Evolutionary conservation across 2,888 invertebrate species (phyloP).

Genomic region (Lochmaea crataegi): DNA sequence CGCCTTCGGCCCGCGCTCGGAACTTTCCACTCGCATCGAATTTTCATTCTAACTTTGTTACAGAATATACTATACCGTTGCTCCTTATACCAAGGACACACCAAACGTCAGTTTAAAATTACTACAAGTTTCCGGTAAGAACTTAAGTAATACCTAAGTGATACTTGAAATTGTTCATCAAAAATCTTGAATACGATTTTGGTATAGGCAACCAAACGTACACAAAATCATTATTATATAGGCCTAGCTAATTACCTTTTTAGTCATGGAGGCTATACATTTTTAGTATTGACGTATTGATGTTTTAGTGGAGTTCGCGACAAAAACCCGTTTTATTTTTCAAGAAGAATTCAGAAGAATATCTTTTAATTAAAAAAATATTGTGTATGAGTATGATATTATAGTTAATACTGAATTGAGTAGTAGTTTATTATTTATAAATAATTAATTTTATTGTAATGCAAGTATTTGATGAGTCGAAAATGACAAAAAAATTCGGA

Average conservation of each 20-base stretch:
- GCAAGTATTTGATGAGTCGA: no score
- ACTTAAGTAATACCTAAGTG: background rate
- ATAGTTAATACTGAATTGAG: background rate
- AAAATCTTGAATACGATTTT: constrained; percentile 9
- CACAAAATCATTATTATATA: no score
- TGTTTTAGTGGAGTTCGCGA: constrained; percentile 67
- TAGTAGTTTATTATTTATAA: background rate
- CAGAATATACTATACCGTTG: no score
- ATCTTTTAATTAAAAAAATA: constrained; percentile 47
- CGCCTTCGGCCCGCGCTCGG: no score
- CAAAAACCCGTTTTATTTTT: constrained; percentile 66
- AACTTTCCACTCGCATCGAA: no score
- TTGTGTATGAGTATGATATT: background rate
- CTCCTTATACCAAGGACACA: constrained; percentile 58
- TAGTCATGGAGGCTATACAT: no score
- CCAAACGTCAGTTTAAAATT: constrained; percentile 63
- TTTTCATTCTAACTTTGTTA: no score
- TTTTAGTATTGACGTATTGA: no score
- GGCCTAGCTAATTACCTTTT: no score
- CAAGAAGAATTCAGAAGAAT: constrained; percentile 70
- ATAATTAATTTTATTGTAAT: no score
- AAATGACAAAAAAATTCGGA: no score
- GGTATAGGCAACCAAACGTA: no score
- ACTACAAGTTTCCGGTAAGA: constrained; percentile 72
- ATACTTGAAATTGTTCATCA: background rate